phyloP scores from a whole-genome alignment of 2,888 invertebrate genomes.

The Microctonus aethiopoides region DNA sequence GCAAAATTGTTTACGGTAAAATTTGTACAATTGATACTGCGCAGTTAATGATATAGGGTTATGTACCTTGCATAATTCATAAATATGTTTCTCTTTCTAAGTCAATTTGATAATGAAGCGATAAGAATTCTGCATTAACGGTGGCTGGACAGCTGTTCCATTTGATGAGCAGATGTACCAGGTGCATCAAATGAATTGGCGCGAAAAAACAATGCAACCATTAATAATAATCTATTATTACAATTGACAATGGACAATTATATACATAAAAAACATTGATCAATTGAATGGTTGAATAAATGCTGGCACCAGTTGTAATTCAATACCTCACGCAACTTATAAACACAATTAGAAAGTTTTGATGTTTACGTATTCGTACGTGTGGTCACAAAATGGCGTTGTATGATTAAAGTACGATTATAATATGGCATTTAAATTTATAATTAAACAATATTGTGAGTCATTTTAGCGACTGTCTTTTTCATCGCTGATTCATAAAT shows the following conservation, averaged over 20 bases:
- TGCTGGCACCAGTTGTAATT: background rate
- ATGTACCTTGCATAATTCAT: conserved; percentile 29
- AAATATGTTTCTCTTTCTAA: conserved; percentile 9
- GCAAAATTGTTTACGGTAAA: background rate
- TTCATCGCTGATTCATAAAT: background rate
- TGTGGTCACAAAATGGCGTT: conserved; percentile 58
- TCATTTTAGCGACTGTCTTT: background rate
- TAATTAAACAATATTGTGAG: background rate
- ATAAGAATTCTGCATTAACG: conserved; percentile 36
- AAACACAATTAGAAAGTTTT: conserved; percentile 54
- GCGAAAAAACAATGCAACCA: conserved; percentile 46
- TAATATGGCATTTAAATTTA: background rate
- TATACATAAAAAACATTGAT: background rate
- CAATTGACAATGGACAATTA: background rate
- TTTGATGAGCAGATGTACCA: conserved; percentile 51
- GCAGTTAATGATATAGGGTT: background rate
- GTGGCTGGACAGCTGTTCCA: conserved; percentile 57
- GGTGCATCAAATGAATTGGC: conserved; percentile 56
- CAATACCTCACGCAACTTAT: conserved; percentile 29
- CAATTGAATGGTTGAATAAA: background rate
- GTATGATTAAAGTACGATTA: conserved; percentile 21
- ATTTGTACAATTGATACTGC: background rate
- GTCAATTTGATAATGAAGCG: conserved; percentile 29
- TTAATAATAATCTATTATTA: background rate
- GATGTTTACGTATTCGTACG: conserved; percentile 54